phyloP scores from a whole-genome alignment of 2,113 vertebrate genomes.

The Sminthopsis crassicaudata region DNA sequence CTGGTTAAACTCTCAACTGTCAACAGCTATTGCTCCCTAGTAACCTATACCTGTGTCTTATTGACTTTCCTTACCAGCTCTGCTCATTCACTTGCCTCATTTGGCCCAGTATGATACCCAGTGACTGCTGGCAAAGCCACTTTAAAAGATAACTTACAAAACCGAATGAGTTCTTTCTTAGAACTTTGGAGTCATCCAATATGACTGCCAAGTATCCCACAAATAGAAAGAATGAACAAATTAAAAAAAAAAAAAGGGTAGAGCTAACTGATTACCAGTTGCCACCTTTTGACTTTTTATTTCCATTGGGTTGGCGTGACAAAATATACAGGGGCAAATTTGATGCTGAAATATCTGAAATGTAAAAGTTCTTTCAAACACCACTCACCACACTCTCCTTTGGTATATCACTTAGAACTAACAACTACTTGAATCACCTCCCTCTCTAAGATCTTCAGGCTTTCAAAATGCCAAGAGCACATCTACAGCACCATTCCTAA shows the following conservation, averaged over 20 bases:
- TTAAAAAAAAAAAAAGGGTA: background rate
- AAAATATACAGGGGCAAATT: background rate
- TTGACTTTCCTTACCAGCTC: background rate
- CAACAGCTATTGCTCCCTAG: background rate
- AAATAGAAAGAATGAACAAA: background rate
- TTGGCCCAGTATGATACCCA: background rate
- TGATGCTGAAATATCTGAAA: background rate
- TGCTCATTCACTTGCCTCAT: background rate
- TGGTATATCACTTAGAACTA: background rate
- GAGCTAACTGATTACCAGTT: background rate
- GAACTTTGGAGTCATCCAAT: background rate
- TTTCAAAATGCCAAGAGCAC: slow-evolving; percentile 23
- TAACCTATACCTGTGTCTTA: background rate
- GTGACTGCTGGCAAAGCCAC: background rate
- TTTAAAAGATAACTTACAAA: background rate
- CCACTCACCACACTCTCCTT: background rate
- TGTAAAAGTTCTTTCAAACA: slow-evolving; percentile 22
- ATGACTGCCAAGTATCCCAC: background rate
- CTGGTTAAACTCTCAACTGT: background rate
- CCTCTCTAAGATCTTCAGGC: background rate
- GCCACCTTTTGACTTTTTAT: background rate
- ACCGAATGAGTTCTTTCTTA: background rate
- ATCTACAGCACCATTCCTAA: slow-evolving; percentile 45
- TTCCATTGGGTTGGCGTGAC: background rate
- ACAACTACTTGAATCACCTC: slow-evolving; percentile 15